A percentile compares a stretch with the other conserved stretches of the same genome.
These are phyloP conservation scores for Sceloporus tristichus DNA, from an alignment of 2,113 vertebrate genomes.

Conservation along the genomic window DNA sequence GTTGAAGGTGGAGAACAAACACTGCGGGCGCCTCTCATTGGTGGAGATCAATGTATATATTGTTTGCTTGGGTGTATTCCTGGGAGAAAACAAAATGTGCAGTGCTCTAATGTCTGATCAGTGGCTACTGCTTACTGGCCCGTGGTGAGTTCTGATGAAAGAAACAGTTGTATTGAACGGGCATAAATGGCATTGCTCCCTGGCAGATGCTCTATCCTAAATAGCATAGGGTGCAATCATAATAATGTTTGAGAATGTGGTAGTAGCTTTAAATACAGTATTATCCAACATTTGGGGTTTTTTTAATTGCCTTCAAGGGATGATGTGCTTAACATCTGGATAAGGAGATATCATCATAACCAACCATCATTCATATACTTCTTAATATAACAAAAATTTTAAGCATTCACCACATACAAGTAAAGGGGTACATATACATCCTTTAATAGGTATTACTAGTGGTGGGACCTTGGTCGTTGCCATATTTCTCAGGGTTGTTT, in stretches of 20 bases:
- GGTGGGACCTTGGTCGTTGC: conserved; percentile 46
- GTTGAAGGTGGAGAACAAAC: too few species aligned
- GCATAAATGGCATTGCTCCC: too few species aligned
- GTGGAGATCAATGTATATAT: too few species aligned
- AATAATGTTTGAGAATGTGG: background rate
- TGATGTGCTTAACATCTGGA: background rate
- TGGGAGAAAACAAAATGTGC: background rate
- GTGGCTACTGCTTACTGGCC: too few species aligned
- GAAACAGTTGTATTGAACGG: too few species aligned
- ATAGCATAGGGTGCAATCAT: background rate
- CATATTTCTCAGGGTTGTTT: conserved; percentile 60
- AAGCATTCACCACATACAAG: background rate
- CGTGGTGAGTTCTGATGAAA: too few species aligned
- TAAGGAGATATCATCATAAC: background rate
- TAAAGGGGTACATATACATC: background rate
- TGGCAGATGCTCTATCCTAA: too few species aligned
- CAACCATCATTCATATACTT: background rate
- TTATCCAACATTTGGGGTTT: background rate
- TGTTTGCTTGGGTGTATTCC: background rate
- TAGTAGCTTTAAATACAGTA: background rate
- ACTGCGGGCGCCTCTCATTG: too few species aligned
- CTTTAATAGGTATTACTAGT: background rate
- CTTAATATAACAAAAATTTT: background rate
- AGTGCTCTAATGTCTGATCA: too few species aligned
- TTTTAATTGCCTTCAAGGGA: background rate